A percentile compares a stretch with the other conserved stretches of the same genome.
Conservation (phyloP, 2,113 vertebrate species). For the Cairina moschata region DNA sequence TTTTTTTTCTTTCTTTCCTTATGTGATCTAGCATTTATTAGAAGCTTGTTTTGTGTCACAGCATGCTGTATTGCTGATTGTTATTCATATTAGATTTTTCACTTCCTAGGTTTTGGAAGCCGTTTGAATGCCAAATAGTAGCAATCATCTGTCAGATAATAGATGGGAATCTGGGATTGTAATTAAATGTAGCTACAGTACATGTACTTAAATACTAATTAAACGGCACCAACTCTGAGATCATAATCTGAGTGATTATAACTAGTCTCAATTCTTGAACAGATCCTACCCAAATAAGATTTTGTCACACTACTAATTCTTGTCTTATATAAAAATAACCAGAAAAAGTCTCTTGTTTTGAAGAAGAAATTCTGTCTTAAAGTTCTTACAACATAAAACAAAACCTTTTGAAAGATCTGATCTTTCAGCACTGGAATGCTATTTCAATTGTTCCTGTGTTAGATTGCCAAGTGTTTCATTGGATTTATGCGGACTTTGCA, state of each 20-base stretch:
- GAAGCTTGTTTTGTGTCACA: conserved; percentile 9
- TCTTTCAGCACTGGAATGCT: neutral
- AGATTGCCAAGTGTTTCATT: conserved; percentile 22
- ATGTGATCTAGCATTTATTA: neutral
- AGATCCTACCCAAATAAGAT: neutral
- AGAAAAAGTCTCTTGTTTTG: conserved; percentile 45
- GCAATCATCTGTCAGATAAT: conserved; percentile 20
- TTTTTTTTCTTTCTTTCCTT: neutral
- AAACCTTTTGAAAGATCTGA: conserved; percentile 13
- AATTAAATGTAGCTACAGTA: conserved; percentile 3
- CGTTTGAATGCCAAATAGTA: conserved; percentile 21
- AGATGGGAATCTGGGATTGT: neutral
- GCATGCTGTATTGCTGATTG: conserved; percentile 25
- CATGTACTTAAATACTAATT: conserved; percentile 21
- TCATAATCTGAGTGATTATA: neutral
- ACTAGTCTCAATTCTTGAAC: neutral
- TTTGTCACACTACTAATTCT: neutral
- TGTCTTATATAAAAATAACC: neutral
- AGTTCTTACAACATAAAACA: conserved; percentile 38
- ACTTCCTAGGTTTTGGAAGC: conserved; percentile 2
- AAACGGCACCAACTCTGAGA: neutral
- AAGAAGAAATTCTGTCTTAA: conserved; percentile 49
- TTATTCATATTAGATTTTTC: conserved; percentile 45
- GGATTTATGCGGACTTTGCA: conserved; percentile 22
- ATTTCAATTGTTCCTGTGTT: conserved; percentile 22